Evolutionary conservation across 2,797 vertebrate species (phyloP).

Genomic region (Coccyzus lansbergi): DNA sequence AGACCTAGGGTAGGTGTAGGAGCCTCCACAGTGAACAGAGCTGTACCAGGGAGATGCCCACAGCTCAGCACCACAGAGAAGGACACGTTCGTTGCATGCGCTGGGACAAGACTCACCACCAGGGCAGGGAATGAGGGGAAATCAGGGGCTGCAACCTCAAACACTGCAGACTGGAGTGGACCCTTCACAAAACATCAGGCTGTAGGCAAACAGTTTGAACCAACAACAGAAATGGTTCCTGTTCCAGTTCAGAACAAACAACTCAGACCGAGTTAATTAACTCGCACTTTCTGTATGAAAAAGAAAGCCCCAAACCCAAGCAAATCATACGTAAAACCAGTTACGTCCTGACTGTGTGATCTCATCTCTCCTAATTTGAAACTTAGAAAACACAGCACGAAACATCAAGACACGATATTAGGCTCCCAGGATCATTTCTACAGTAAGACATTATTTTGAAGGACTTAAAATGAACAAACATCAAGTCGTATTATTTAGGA

Average conservation of each 20-base stretch:
- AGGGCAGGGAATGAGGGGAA: rapidly evolving
- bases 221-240: neutral
- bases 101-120: neutral
- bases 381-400: neutral
- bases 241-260: neutral
- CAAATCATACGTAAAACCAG: neutral
- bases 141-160: neutral
- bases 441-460: neutral
- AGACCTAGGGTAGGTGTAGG: neutral
- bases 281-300: neutral
- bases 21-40: neutral
- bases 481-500: neutral
- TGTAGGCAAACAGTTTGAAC: neutral
- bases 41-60: rapidly evolving
- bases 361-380: neutral
- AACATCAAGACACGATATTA: neutral
- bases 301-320: neutral
- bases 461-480: neutral
- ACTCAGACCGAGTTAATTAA: neutral
- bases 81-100: rapidly evolving
- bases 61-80: neutral
- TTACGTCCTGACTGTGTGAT: neutral
- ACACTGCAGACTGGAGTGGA: neutral
- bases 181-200: neutral
- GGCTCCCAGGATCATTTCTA: neutral